Evolutionary conservation across 1,140 invertebrate genomes (phyloP).

Genomic region (Meloidogyne exigua): DNA sequence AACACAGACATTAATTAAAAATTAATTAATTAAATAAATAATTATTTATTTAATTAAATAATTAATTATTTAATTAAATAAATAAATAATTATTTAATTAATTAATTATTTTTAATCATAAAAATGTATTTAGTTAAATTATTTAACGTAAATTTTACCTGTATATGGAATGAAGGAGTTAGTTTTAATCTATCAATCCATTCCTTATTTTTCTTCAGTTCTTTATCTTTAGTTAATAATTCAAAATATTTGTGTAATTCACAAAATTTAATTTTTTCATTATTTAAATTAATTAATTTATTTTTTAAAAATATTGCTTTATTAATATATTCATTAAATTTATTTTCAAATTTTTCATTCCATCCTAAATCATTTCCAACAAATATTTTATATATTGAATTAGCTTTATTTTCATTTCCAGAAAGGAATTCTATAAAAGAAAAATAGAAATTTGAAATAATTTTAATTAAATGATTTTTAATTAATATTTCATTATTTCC

Average conservation of each 20-base stretch:
- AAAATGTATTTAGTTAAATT: no score
- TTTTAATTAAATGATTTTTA: neutral
- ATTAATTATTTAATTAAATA: no score
- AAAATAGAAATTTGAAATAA: neutral
- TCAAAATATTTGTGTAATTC: neutral
- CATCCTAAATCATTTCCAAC: neutral
- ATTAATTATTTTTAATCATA: no score
- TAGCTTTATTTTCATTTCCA: neutral
- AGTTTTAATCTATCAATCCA: neutral
- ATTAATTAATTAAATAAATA: no score
- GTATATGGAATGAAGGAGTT: no score
- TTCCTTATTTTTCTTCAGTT: neutral
- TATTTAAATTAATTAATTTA: neutral
- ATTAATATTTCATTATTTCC: neutral
- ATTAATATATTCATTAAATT: conserved; percentile 6
- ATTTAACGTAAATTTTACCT: no score
- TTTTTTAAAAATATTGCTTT: neutral
- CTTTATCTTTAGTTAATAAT: neutral
- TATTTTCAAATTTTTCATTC: neutral
- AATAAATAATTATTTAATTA: no score
- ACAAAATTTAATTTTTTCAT: neutral
- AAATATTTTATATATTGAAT: neutral
- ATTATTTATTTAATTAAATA: no score
- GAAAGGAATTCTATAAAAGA: neutral
- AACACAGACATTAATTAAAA: no score